Percentiles rank a stretch among this genome's conserved stretches.
phyloP scores from a whole-genome alignment of 2,888 invertebrate genomes.

The Melolontha melolontha region DNA sequence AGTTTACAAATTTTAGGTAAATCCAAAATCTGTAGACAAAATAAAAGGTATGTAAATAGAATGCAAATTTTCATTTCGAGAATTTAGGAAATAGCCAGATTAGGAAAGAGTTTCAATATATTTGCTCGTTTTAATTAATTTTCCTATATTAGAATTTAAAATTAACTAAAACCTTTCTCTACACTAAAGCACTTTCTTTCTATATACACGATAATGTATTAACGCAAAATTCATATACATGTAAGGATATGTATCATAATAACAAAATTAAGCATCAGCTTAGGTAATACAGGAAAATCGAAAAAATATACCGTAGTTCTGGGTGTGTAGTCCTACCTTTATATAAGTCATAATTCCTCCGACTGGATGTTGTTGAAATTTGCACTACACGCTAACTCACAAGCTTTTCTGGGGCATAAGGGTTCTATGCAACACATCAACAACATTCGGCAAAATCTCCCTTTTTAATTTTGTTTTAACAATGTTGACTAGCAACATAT shows the following conservation, averaged over 20 bases:
- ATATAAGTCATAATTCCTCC: slow-evolving; percentile 46
- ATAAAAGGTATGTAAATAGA: no score
- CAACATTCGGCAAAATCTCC: slow-evolving; percentile 60
- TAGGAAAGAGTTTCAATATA: no score
- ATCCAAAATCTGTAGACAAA: no score
- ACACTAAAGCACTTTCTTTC: background rate
- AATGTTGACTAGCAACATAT: no score
- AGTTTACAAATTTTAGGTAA: no score
- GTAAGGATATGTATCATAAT: slow-evolving; percentile 10
- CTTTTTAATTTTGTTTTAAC: slow-evolving; percentile 23
- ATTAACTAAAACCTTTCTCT: no score
- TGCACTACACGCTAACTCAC: slow-evolving; percentile 64
- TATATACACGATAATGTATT: slow-evolving; percentile 4
- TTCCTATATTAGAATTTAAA: no score
- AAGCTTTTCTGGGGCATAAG: slow-evolving; percentile 60
- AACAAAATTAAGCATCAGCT: slow-evolving; percentile 4
- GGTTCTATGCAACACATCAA: slow-evolving; percentile 62
- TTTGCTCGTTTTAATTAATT: no score
- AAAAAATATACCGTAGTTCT: slow-evolving; percentile 40
- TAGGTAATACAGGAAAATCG: background rate
- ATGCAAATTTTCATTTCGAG: no score
- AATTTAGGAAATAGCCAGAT: no score
- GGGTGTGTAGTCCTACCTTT: slow-evolving; percentile 43
- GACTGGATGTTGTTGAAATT: slow-evolving; percentile 66
- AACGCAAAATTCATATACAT: slow-evolving; percentile 2